Base-by-base conservation (phyloP, 2,113 vertebrate genomes). In the Beaufortia kweichowensis region DNA sequence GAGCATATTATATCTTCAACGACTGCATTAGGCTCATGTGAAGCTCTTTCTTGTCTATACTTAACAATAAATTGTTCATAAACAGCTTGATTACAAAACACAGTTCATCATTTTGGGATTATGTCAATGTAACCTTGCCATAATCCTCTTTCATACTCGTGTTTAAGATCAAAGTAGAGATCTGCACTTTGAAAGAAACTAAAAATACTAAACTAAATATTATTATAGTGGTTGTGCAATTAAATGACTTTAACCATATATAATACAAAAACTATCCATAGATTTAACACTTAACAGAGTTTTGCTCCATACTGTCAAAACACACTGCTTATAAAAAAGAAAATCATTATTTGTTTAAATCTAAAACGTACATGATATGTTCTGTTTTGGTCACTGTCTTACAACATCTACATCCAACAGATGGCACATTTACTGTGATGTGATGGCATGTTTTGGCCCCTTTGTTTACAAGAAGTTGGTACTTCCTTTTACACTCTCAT, bases 361-460 rank as follows among this genome's bases (percentile, higher is more conserved):
- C 43, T 61, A 46, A 60, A 73, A 73, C 19, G 9, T 10, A 10
- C 77, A 46, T 31, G 75, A 60, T 64, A 28, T 24, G 50, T 62
- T 64, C 19, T 53, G 75, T 73, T 61, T 75, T 61, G 60, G 7
- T 6, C 74, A 56, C n/a, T 39, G 71, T 81, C 24, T 8, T 53
- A 21, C 19, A 53, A 6, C 48, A 31, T 26, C 55, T 23, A 50
- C 33, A 17, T 21, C 5, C 12, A 6, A 17, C 67, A 70, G 50
- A 39, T 19, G n/a, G 28, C 50, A 57, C 1, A 5, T 43, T 33
- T 5, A 17, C 14, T 10, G 50, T 70, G 67, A 14, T 39, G 67
- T 23, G 50, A n/a, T 53, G 17, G 46, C n/a, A 59, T 59, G 35
- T 12, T 59, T 28, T 26, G 17, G 35, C 21, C 26, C 50, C 59